Base-by-base conservation (phyloP, 2,797 vertebrate genomes). In the Notolepis coatsorum region DNA sequence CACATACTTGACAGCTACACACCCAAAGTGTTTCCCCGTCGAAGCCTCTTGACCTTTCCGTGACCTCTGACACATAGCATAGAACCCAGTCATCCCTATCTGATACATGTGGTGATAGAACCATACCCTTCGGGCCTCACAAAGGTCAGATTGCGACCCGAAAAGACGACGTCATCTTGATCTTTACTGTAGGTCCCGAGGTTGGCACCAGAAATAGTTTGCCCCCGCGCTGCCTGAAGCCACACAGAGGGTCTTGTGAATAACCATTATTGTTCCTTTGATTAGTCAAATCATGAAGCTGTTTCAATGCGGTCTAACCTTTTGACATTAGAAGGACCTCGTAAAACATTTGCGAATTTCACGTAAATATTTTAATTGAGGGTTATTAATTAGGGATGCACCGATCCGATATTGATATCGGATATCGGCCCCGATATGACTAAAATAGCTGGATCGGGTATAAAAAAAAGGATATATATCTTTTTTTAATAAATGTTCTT, bases 141-240 rank as follows among this genome's bases (percentile, higher is more conserved):
- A 45, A 56, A 56, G 25, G 27, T 56, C 50, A 53, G 27, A 57
- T 30, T 9, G 12, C 18, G 12, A 17, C 25, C 8, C 7, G 41
- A 15, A 39, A 17, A 51, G 2, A 10, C 18, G 2, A 15, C 15
- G 18, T 6, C 21, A 41, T 10, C 30, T 21, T 45, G 27, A 33
- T 43, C 17, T 43, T 21, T 20, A 20, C 41, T 20, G 41, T 33
- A 27, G 7, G 12, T 24, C 28, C 18, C 33, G 30, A 20, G 55
- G 41, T 43, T 20, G 5, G 4, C n/a, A 17, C 4, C 8, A 27
- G 13, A 39, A 41, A 41, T 28, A 54, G 51, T 13, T 15, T 4
- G 20, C 17, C 28, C 6, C 10, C 21, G 18, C 18, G 20, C 10
- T 51, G 31, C 31, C 31, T 23, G 31, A 13, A 51, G 31, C 4